Conservation (phyloP, 2,797 vertebrate genomes). For the Pempheris klunzingeri region DNA sequence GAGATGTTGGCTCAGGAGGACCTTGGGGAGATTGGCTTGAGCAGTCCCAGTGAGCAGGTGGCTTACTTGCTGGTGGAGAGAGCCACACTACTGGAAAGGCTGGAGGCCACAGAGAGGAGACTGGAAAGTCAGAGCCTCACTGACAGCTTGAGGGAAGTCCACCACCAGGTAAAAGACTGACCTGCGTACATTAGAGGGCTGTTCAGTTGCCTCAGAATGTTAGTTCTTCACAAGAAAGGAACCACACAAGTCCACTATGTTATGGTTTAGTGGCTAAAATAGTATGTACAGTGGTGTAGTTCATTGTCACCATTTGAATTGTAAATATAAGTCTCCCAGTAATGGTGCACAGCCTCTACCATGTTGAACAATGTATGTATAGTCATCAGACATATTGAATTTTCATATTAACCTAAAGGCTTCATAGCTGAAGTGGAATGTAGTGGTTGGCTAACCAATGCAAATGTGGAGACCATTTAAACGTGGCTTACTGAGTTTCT, state of each 20-base stretch:
- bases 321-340: neutral
- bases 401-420: neutral
- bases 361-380: neutral
- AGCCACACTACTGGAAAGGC: constrained; percentile 85
- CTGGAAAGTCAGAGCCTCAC: constrained; percentile 77
- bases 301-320: constrained; percentile 3
- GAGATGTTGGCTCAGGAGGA: constrained; percentile 92
- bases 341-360: neutral
- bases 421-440: neutral
- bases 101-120: constrained; percentile 85
- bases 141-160: constrained; percentile 74
- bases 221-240: neutral
- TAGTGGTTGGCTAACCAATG: neutral
- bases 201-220: neutral
- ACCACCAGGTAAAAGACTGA: constrained; percentile 85
- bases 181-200: neutral
- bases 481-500: constrained; percentile 20
- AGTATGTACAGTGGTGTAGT: neutral
- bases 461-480: constrained; percentile 21
- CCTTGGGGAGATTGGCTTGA: constrained; percentile 87
- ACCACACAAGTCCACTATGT: neutral
- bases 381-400: neutral
- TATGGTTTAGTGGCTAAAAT: neutral
- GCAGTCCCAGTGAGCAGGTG: constrained; percentile 90
- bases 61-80: constrained; percentile 91